Base-by-base conservation (phyloP, 37 sponge, comb jelly and placozoan species). In the Tethya wilhelma region DNA sequence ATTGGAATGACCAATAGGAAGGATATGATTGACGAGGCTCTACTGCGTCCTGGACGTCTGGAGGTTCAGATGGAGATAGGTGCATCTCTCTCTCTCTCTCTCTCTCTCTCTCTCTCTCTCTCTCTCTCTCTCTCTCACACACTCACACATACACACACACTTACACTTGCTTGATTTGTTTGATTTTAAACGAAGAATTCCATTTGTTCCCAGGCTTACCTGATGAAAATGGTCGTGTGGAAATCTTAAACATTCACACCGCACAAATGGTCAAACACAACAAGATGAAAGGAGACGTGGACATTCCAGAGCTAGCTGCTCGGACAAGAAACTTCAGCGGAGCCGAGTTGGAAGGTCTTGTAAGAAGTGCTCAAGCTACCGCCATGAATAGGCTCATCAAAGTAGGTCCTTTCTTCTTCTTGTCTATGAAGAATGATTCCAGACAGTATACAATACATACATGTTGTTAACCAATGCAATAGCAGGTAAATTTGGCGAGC, bases 51-150 rank as follows among this genome's bases (percentile, higher is more conserved):
- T 2, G 97, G 97, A 25, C 56, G 97, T n/a, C 70, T 97, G 67
- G 97, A 97, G 68, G 93, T 97, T 17, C 95, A 97, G 70, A 97
- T 97, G 97, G 97, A 97, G 70, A 97, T 95, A 39, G 85, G 93
- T 91, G n/a, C n/a, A n/a, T 30, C 79, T 64, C 67, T 65, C 79
- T 31, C 55, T 65, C 79, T 65, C 79, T 66, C 55, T 42, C 67
- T 78, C 67, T 65, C 67, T 65, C 67, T 65, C 79, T 65, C 79
- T 66, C 55, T 65, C 79, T 65, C 79, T 65, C 79, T 65, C 67
- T 44, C 67, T 65, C 67, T 11, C 67, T 65, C 67, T 65, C 67
- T 78, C 79, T 44, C 53, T 44, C 67, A 7, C 63, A 14, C 76
- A 23, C 71, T 70, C 71, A 44, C 71, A 5, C 26, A 23, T 30